These are phyloP conservation scores for Yponomeuta malinellus DNA, from an alignment of 2,888 invertebrate genomes.

Conservation along the genomic window DNA sequence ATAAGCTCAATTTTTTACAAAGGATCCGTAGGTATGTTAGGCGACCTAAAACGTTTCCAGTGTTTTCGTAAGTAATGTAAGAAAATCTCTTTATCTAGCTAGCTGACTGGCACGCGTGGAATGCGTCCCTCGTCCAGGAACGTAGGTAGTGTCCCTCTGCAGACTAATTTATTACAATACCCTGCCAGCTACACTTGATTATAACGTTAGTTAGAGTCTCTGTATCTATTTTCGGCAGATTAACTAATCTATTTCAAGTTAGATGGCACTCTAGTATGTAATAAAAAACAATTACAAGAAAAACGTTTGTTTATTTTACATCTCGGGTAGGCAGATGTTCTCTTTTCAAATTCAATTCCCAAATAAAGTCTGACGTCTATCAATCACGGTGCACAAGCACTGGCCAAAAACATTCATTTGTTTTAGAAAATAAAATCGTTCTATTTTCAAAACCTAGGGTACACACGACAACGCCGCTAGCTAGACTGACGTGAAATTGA, in stretches of 20 bases:
- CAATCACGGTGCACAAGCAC: neutral
- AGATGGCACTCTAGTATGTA: neutral
- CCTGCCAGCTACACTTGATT: neutral
- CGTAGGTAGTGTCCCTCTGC: conserved; percentile 7
- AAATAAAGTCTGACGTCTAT: neutral
- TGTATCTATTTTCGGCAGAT: neutral
- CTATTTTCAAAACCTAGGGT: neutral
- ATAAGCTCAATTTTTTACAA: too few relatives aligned
- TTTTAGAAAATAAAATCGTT: neutral
- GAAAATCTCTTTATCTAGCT: conserved; percentile 12
- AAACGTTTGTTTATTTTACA: too few relatives aligned
- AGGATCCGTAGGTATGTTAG: neutral
- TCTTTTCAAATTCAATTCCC: too few relatives aligned
- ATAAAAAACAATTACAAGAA: neutral
- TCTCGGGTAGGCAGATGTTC: too few relatives aligned
- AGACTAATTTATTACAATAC: conserved; percentile 1
- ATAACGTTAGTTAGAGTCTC: neutral
- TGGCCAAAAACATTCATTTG: conserved; percentile 1
- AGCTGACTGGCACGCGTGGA: neutral
- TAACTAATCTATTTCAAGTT: neutral
- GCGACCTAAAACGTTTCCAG: neutral
- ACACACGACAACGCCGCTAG: neutral
- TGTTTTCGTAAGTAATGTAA: conserved; percentile 10
- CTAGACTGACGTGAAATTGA: conserved; percentile 5
- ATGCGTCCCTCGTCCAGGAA: conserved; percentile 5